Conservation (phyloP, 1,140 invertebrate genomes). For the Medauroidea extradentata region DNA sequence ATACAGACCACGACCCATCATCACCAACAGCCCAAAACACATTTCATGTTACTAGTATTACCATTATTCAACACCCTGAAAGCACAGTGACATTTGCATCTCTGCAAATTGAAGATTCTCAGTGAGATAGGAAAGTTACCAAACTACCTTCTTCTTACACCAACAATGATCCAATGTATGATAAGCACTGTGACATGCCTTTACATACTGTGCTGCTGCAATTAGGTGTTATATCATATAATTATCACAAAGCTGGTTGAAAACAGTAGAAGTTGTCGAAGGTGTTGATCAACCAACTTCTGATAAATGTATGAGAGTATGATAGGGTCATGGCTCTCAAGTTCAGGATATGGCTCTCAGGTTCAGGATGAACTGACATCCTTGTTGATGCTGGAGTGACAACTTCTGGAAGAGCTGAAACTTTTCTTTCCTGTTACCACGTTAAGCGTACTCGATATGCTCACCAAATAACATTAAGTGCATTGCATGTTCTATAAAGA, state of each 20-base stretch:
- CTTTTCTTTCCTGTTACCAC: conserved; percentile 17
- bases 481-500: not conserved
- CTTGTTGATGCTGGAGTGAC: conserved; percentile 17
- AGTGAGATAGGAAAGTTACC: not conserved
- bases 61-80: not conserved
- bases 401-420: conserved; percentile 16
- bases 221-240: not conserved
- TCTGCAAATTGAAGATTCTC: not conserved
- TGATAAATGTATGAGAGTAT: not conserved
- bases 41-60: not conserved
- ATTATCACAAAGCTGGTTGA: not conserved
- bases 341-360: too few relatives aligned
- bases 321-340: conserved; percentile 7
- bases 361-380: conserved; percentile 1
- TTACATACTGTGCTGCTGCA: not conserved
- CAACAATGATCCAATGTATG: not conserved
- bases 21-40: not conserved
- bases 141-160: not conserved
- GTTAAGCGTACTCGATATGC: conserved; percentile 15
- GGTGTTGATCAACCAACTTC: too few relatives aligned
- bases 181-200: not conserved
- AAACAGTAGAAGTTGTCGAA: too few relatives aligned
- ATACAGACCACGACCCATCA: not conserved
- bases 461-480: conserved; percentile 22
- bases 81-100: too few relatives aligned